These are phyloP conservation scores for Troilus luridus DNA, from an alignment of 2,888 invertebrate species.

Conservation along the genomic window DNA sequence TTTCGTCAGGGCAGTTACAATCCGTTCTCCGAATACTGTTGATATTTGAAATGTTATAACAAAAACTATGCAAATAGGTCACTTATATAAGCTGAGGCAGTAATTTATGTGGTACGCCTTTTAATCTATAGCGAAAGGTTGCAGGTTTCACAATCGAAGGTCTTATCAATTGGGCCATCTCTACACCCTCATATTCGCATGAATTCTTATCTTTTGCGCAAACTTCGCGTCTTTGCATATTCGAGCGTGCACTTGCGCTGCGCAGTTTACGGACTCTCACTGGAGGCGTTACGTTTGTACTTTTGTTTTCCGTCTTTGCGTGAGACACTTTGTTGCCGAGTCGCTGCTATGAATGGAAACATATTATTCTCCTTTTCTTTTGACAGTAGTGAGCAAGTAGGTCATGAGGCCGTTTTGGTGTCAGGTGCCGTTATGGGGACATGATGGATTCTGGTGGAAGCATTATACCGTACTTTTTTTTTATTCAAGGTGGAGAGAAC, in stretches of 20 bases:
- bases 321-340: background rate
- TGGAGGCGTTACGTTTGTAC: background rate
- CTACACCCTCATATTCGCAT: slow-evolving; percentile 2
- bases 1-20: background rate
- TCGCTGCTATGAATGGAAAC: background rate
- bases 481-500: background rate
- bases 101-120: slow-evolving; percentile 51
- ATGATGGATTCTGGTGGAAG: background rate
- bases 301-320: slow-evolving; percentile 5
- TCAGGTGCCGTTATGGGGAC: background rate
- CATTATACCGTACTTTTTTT: background rate
- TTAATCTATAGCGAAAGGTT: slow-evolving; percentile 17
- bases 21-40: background rate
- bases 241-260: background rate
- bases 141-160: slow-evolving; percentile 6
- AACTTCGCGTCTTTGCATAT: background rate
- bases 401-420: background rate
- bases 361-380: background rate
- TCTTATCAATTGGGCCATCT: slow-evolving; percentile 53
- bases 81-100: slow-evolving; percentile 13
- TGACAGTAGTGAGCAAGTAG: slow-evolving; percentile 24
- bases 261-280: slow-evolving; percentile 1
- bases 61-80: slow-evolving; percentile 32
- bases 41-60: background rate
- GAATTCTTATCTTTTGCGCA: background rate